A percentile compares a stretch with the other conserved stretches of the same genome.
phyloP scores from a whole-genome alignment of 2,888 invertebrate species.

The Gortyna flavago region DNA sequence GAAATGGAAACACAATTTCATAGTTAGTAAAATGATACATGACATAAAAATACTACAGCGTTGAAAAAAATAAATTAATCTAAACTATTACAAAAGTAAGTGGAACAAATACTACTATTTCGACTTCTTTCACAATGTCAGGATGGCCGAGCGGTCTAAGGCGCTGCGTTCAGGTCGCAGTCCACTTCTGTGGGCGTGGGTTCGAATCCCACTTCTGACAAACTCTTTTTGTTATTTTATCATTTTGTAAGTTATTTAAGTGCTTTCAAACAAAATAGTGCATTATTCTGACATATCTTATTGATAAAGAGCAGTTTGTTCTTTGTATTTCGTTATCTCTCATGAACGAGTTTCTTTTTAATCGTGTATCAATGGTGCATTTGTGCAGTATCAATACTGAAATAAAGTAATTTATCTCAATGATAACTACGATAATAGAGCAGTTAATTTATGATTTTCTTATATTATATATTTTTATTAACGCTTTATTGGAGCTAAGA shows the following conservation, averaged over 20 bases:
- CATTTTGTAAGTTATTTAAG: constrained; percentile 21
- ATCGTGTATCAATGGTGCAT: constrained; percentile 47
- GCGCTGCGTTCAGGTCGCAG: constrained; percentile 79
- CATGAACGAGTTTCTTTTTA: constrained; percentile 55
- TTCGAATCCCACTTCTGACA: constrained; percentile 80
- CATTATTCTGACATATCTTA: constrained; percentile 25
- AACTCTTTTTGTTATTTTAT: constrained; percentile 54
- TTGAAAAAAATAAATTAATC: too few relatives aligned
- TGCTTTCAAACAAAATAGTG: constrained; percentile 22
- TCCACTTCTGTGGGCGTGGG: constrained; percentile 80
- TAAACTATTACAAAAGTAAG: not conserved
- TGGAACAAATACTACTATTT: constrained; percentile 41
- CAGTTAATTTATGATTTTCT: constrained; percentile 2
- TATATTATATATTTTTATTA: not conserved
- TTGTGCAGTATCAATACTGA: constrained; percentile 28
- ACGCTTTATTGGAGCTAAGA: not conserved
- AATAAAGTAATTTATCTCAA: constrained; percentile 42
- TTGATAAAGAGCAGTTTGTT: constrained; percentile 27
- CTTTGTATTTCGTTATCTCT: constrained; percentile 59
- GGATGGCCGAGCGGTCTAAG: constrained; percentile 80
- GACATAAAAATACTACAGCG: not conserved
- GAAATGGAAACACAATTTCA: not conserved
- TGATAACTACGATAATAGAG: not conserved
- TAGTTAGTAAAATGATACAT: not conserved
- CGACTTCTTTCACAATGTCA: not conserved